phyloP scores from a whole-genome alignment of 2,113 vertebrate genomes.

The Heterotilapia buettikoferi region DNA sequence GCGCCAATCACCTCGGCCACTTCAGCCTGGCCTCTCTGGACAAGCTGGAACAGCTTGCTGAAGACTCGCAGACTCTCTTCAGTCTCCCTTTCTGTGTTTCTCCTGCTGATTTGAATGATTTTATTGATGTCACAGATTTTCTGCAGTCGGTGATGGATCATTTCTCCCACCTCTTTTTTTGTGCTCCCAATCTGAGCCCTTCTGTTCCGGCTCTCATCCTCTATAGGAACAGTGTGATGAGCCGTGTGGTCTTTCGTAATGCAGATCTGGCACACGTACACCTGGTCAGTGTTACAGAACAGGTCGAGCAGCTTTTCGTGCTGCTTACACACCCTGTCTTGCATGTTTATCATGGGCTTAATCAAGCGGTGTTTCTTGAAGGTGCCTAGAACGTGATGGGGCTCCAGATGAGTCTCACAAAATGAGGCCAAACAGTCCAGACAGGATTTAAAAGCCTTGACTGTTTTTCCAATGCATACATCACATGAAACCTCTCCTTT shows the following conservation, averaged over 20 bases:
- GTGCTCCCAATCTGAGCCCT: conserved; percentile 5
- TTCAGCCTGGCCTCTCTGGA: conserved; percentile 46
- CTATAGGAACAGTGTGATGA: conserved; percentile 30
- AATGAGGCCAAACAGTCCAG: conserved; percentile 87
- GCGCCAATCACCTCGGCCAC: conserved; percentile 16
- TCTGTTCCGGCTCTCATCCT: conserved; percentile 12
- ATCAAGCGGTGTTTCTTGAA: conserved; percentile 84
- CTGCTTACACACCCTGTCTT: conserved; percentile 78
- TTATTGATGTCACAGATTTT: conserved; percentile 39
- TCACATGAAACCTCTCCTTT: conserved; percentile 79
- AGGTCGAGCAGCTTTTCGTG: conserved; percentile 83
- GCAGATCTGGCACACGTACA: conserved; percentile 83
- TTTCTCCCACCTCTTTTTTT: conserved; percentile 12
- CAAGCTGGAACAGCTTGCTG: conserved; percentile 14
- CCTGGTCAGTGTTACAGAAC: conserved; percentile 80
- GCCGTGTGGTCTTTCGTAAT: conserved; percentile 45
- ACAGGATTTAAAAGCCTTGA: conserved; percentile 82
- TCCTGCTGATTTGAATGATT: conserved; percentile 5
- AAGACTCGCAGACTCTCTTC: conserved; percentile 47
- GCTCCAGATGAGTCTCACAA: conserved; percentile 83
- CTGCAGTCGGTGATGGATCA: conserved; percentile 21
- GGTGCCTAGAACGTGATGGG: conserved; percentile 64
- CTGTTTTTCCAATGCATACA: conserved; percentile 76
- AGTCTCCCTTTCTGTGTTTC: conserved; percentile 33
- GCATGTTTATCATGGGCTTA: conserved; percentile 77